A percentile compares a stretch with the other conserved stretches of the same genome.
Evolutionary conservation across 2,797 vertebrate species (phyloP).

Genomic region (Crenuchus spilurus): DNA sequence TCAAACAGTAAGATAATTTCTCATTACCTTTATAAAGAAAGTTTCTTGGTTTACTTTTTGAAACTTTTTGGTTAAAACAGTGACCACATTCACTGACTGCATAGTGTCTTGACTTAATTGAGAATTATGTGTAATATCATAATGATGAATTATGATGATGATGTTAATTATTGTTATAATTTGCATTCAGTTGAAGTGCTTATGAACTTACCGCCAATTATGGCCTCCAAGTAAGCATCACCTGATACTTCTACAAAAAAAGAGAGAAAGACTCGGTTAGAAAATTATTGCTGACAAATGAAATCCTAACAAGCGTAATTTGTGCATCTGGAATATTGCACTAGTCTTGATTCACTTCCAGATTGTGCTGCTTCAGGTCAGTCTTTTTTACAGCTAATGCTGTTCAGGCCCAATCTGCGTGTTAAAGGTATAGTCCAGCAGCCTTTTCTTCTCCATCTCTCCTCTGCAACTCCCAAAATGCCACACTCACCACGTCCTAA

Average conservation of each 20-base stretch:
- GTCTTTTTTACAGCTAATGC: not conserved
- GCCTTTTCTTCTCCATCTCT: not conserved
- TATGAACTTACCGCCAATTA: conserved; percentile 66
- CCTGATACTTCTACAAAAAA: conserved; percentile 37
- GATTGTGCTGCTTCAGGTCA: not conserved
- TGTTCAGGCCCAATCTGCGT: not conserved
- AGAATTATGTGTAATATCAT: too few relatives aligned
- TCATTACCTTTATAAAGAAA: too few relatives aligned
- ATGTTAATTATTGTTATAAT: too few relatives aligned
- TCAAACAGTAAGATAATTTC: too few relatives aligned
- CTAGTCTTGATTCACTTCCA: not conserved
- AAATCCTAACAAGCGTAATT: too few relatives aligned
- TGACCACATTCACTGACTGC: too few relatives aligned
- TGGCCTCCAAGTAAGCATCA: conserved; percentile 54
- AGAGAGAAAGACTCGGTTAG: conserved; percentile 13
- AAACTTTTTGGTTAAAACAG: too few relatives aligned
- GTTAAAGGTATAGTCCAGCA: not conserved
- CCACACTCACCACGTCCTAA: conserved; percentile 2
- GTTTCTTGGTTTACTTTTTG: too few relatives aligned
- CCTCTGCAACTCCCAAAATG: conserved; percentile 18
- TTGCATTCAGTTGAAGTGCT: too few relatives aligned
- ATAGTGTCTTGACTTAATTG: too few relatives aligned
- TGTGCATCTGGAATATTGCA: not conserved
- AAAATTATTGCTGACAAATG: not conserved
- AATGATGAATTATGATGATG: too few relatives aligned